Evolutionary conservation across 2,888 invertebrate species (phyloP), one percentile per base, ranked within the genome.

Genomic region (Gnatocerus cornutus): DNA sequence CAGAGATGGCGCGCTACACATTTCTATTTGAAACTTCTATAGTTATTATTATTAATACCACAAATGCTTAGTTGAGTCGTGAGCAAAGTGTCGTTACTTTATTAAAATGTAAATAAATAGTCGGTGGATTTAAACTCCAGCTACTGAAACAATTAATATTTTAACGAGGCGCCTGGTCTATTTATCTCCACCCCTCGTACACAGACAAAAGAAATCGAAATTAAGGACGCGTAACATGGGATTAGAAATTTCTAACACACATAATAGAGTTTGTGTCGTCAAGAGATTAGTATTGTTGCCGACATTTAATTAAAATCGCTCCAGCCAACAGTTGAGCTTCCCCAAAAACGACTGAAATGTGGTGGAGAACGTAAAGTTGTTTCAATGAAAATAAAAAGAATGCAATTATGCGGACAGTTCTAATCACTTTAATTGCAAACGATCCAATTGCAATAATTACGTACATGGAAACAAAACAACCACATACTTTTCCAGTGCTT

Each of bases 271-370:
- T 50, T 61, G 50, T 14, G 39, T 50, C 46, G 59, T 30, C 43
- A 7, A 0, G 61, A 61, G 61, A 61, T 61, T 61, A 61, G 37
- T 12, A 13, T 50, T 61, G 61, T 61, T 61, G n/a, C 61, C 61
- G 48, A 21, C 61, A 39, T 50, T 50, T 61, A 61, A 61, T 61
- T 61, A 61, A 61, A 61, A 61, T 50, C 37, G 21, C 27, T 12
- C 37, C 27, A n/a, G n/a, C n/a, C n/a, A 59, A 30, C 48, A 50
- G 48, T 37, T 10, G 50, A 61, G 10, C 37, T 50, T 37, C 27
- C 33, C 7, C 33, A 30, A 30, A 27, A 45, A 37, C 14, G 16
- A 13, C 33, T 14, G 2, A 12, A 12, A n/a, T 41, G 12, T 4
- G 2, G 12, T 12, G 45, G 37, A 61, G 61, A 59, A 46, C 27